These are phyloP conservation scores for Cyclopterus lumpus DNA, from an alignment of 2,797 vertebrate species.

Conservation along the genomic window DNA sequence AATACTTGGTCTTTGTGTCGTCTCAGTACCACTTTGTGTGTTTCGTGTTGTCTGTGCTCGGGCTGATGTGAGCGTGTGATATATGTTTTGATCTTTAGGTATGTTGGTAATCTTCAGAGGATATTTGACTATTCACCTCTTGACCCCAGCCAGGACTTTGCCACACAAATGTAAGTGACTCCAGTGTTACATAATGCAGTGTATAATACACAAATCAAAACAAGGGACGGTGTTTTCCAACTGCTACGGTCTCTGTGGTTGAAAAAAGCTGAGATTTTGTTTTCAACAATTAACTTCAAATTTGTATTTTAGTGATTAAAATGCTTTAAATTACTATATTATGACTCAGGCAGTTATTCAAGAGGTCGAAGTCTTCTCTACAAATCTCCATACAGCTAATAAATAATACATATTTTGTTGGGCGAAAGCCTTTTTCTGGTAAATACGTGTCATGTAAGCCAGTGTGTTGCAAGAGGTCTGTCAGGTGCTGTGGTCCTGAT, in stretches of 20 bases:
- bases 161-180: conserved; percentile 95
- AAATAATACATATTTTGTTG: background rate
- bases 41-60: conserved; percentile 26
- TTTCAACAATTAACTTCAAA: background rate
- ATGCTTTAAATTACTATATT: background rate
- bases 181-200: conserved; percentile 32
- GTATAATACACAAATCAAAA: conserved; percentile 15
- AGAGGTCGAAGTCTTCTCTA: background rate
- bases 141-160: conserved; percentile 97
- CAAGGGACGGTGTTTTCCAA: conserved; percentile 23
- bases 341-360: background rate
- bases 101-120: conserved; percentile 96
- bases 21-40: background rate
- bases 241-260: conserved; percentile 1
- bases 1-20: background rate
- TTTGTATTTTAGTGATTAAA: background rate
- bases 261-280: background rate
- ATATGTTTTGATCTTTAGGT: conserved; percentile 83
- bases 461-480: conserved; percentile 33
- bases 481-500: conserved; percentile 22
- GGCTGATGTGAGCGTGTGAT: conserved; percentile 33
- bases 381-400: background rate
- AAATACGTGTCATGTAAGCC: conserved; percentile 20
- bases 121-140: conserved; percentile 99
- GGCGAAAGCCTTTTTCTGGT: background rate